Base-by-base conservation (phyloP, 2,888 invertebrate species). In the Amblyjoppa fuscipennis region DNA sequence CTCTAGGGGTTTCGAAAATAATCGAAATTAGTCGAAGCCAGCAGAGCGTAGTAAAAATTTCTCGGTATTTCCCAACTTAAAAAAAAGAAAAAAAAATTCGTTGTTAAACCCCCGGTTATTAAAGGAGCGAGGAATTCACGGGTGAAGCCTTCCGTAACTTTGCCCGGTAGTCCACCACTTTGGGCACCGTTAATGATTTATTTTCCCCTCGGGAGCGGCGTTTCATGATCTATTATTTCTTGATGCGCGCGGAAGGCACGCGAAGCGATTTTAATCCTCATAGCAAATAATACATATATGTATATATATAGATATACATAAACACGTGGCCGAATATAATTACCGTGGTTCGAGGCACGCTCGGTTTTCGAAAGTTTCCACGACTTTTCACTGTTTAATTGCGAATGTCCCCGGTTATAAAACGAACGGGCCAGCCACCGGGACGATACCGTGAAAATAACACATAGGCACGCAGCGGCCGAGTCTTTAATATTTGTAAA, bases 351-450 rank as follows among this genome's bases (percentile, higher is more conserved):
- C 16, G 41, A 69, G 68, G 45, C 59, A 38, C 45, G 70, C 20
- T 49, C 28, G 5, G 59, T 56, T 64, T 73, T 71, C 71, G 83
- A 83, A 83, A 83, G 83, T 85, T 80, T 68, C 45, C 73, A 74
- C 73, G 56, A 83, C 80, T 86, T 86, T 86, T 81, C 53, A 77
- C 81, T 80, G 13, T 76, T 80, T 81, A 74, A 81, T 79, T 77
- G 53, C 79, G 34, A 81, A 64, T 80, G 80, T 85, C 73, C 75
- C 45, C 53, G 80, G 74, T 77, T 81, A 86, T 74, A 80, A 73
- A 64, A 84, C 70, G 4, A 49, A 49, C 77, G 51, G 51, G 51
- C 34, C 16, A n/a, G 6, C 6, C 9, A 51, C 68, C 25, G 53
- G 16, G 45, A 49, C 3, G 61, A 59, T 59, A 25, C 11, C 45